These are phyloP conservation scores for Macrobrachium nipponense DNA, from an alignment of 1,140 invertebrate genomes.

Conservation along the genomic window DNA sequence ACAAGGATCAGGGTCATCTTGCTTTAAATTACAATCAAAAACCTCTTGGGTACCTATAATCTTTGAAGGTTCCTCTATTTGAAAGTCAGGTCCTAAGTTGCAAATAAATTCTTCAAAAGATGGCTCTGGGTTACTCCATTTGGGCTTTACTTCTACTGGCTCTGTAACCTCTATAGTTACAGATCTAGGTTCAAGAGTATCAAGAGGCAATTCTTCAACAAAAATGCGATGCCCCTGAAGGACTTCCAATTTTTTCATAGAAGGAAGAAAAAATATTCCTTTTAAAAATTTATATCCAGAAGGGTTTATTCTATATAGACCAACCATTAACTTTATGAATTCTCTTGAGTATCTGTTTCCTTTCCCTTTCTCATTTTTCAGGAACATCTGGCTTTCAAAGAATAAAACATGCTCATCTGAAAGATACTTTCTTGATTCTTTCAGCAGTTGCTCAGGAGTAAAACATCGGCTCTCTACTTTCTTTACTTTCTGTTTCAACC, in stretches of 20 bases:
- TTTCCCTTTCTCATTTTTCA: conserved; percentile 35
- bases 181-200: background rate
- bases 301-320: conserved; percentile 35
- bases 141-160: too few relatives aligned
- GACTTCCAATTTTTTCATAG: conserved; percentile 15
- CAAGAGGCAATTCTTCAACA: background rate
- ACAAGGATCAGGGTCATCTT: too few relatives aligned
- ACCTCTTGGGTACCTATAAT: too few relatives aligned
- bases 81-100: too few relatives aligned
- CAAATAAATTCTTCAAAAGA: too few relatives aligned
- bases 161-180: background rate
- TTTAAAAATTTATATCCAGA: conserved; percentile 45
- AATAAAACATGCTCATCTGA: conserved; percentile 47
- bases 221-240: background rate
- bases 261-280: conserved; percentile 44
- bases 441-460: conserved; percentile 40
- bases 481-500: background rate
- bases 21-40: too few relatives aligned
- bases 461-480: background rate
- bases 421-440: conserved; percentile 41
- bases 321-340: conserved; percentile 45
- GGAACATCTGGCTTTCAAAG: conserved; percentile 53
- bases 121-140: too few relatives aligned
- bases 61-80: too few relatives aligned
- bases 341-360: conserved; percentile 48